These are phyloP conservation scores for Pygoscelis antarcticus DNA, from an alignment of 2,113 vertebrate genomes.

Conservation along the genomic window DNA sequence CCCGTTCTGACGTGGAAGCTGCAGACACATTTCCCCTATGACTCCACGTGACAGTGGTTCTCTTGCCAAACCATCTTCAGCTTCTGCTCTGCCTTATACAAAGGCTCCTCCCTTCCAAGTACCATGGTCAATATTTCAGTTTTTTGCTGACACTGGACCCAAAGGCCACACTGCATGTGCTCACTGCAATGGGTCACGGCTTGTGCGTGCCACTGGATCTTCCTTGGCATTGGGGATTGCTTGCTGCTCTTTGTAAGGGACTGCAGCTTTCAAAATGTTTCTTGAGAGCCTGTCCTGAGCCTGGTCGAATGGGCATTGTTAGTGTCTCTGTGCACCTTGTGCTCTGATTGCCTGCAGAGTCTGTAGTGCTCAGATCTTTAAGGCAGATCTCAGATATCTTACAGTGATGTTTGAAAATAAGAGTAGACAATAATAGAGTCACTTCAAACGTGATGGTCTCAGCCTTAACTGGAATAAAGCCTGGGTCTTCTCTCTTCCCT, in stretches of 20 bases:
- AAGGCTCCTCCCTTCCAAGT: neutral
- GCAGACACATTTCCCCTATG: neutral
- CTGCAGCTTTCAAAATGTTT: neutral
- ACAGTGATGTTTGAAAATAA: neutral
- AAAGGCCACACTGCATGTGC: accelerated
- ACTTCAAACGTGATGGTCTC: neutral
- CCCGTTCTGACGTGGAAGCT: neutral
- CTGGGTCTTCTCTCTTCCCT: neutral
- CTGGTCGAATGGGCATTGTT: accelerated
- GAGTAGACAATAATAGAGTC: neutral
- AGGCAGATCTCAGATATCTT: neutral
- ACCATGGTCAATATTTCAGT: neutral
- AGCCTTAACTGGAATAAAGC: neutral
- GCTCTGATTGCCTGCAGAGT: neutral
- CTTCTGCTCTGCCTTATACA: neutral
- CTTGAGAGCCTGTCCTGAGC: neutral
- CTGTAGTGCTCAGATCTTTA: neutral
- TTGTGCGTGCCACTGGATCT: neutral
- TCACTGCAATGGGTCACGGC: neutral
- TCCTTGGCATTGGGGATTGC: neutral
- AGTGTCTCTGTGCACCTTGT: neutral
- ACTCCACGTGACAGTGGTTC: neutral
- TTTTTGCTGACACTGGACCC: neutral
- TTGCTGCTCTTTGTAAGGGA: neutral
- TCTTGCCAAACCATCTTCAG: neutral